Base-by-base conservation (phyloP, 2,113 vertebrate species). In the Indri indri region DNA sequence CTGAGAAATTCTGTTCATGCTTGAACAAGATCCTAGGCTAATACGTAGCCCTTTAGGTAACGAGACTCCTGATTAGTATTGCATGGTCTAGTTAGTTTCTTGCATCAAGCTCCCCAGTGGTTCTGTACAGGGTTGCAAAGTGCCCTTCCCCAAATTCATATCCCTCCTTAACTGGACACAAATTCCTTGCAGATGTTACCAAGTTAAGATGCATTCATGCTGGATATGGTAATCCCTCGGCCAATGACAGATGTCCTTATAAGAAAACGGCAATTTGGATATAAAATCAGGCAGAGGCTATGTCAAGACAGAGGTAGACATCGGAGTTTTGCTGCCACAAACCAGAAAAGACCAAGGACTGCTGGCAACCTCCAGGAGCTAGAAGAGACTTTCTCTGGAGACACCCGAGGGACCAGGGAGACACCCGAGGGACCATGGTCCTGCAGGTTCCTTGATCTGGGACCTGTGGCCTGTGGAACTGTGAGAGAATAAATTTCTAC, bases 211-310 rank as follows among this genome's bases (percentile, higher is more conserved):
- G 20, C 27, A 12, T 20, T 40, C 25, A 0, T 42, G 23, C 4
- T 40, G 50, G 4, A 3, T 1, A 27, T 2, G 6, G 34, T 22
- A 8, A 45, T 11, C 8, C 76, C 13, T 34, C 1, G 12, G 8
- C n/a, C 12, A 22, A 4, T 10, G 61, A 40, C 18, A 2, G 23
- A 47, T 23, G 27, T 42, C n/a, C 54, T 42, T 16, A 17, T 6
- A 32, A 14, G 54, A 66, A 25, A 25, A 79, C 42, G 3, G 6
- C 27, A 86, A 17, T n/a, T 37, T 54, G 47, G 34, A 54, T 11
- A n/a, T 11, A 1, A 2, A 57, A 37, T 71, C 12, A 89, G n/a
- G 10, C 34, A n/a, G 14, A 16, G 23, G 52, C 52, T 32, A 13
- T 37, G 22, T 76, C n/a, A 54, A 40, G 42, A 54, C 16, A 52